These are phyloP conservation scores for Melinaea menophilus DNA, from an alignment of 2,888 invertebrate species.

Conservation along the genomic window DNA sequence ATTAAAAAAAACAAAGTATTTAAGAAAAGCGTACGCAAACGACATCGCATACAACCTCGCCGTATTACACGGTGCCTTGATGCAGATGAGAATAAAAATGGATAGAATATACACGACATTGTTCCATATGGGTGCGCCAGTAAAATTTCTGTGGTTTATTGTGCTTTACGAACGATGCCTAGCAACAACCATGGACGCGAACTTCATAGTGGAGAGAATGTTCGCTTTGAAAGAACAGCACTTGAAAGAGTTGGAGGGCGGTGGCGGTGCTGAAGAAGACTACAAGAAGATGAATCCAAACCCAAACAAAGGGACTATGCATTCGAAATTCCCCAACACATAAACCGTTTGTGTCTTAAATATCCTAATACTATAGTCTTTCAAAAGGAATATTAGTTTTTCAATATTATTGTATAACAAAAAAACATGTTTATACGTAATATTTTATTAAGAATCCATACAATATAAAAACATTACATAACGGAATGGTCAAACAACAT, in stretches of 20 bases:
- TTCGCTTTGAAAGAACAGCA: slow-evolving; percentile 19
- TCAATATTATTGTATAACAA: not conserved
- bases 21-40: slow-evolving; percentile 27
- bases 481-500: slow-evolving; percentile 5
- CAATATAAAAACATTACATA: slow-evolving; percentile 1
- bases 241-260: too few species aligned
- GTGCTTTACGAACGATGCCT: slow-evolving; percentile 45
- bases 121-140: not conserved
- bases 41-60: slow-evolving; percentile 37
- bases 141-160: slow-evolving; percentile 42
- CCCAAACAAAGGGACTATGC: too few species aligned
- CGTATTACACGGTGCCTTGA: slow-evolving; percentile 38
- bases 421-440: not conserved
- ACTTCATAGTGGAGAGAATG: slow-evolving; percentile 35
- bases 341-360: too few species aligned
- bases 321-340: too few species aligned
- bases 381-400: not conserved
- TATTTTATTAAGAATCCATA: slow-evolving; percentile 2
- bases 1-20: slow-evolving; percentile 32
- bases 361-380: too few species aligned
- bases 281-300: too few species aligned
- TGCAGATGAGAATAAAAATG: slow-evolving; percentile 40
- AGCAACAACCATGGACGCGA: slow-evolving; percentile 38
- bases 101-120: slow-evolving; percentile 35
- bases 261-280: too few species aligned